These are phyloP conservation scores for Latrodectus hesperus DNA, from an alignment of 2,888 invertebrate species.

Conservation along the genomic window DNA sequence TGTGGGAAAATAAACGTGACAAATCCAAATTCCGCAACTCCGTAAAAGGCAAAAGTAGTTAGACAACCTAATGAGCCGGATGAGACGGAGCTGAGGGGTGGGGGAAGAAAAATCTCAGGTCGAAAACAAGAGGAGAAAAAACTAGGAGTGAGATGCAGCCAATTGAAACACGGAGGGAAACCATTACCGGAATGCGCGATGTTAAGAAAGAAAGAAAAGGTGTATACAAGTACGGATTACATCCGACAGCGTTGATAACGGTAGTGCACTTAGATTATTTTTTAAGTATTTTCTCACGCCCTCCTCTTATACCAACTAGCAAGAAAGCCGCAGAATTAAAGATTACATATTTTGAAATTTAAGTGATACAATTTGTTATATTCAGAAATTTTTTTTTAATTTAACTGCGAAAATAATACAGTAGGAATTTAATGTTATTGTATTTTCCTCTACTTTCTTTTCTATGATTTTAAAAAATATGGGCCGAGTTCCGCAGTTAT, in stretches of 20 bases:
- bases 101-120: background rate
- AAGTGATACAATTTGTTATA: too few species aligned
- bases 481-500: too few species aligned
- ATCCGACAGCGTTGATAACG: background rate
- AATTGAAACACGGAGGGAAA: background rate
- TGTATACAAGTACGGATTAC: background rate
- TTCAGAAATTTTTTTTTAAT: too few species aligned
- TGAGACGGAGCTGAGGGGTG: background rate
- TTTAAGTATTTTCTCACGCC: background rate
- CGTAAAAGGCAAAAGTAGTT: background rate
- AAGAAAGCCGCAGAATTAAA: background rate
- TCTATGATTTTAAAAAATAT: too few species aligned
- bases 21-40: slow-evolving; percentile 1
- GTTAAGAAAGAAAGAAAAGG: background rate
- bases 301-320: background rate
- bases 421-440: too few species aligned
- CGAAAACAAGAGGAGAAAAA: slow-evolving; percentile 5
- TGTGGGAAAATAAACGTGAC: background rate
- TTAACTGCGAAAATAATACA: too few species aligned
- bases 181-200: background rate
- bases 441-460: too few species aligned
- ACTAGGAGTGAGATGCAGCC: background rate
- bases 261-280: background rate
- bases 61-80: slow-evolving; percentile 27
- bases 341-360: too few species aligned